Percentiles rank a stretch among this genome's conserved stretches.
Conservation (phyloP, 2,797 vertebrate genomes). For the Sternotherus odoratus region DNA sequence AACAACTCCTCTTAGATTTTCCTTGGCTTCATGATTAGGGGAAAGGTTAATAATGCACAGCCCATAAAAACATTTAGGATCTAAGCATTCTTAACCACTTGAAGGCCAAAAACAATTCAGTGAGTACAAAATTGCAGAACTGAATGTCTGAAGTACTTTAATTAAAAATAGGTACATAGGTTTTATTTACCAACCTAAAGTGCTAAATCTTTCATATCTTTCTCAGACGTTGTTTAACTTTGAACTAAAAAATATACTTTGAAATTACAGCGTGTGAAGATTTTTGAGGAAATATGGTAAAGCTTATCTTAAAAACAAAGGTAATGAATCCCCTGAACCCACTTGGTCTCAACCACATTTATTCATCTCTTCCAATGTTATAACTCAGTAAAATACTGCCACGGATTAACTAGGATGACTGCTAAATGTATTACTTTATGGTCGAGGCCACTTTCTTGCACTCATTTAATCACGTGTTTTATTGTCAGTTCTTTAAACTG, state of each 20-base stretch:
- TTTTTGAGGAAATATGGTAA: constrained; percentile 78
- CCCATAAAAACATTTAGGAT: background rate
- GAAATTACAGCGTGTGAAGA: constrained; percentile 60
- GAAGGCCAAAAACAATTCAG: background rate
- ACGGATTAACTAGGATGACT: constrained; percentile 43
- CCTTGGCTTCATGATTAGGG: background rate
- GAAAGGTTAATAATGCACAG: background rate
- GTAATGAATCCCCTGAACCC: constrained; percentile 38
- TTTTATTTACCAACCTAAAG: constrained; percentile 32
- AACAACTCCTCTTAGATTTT: background rate
- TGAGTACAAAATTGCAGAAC: background rate
- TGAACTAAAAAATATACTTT: constrained; percentile 42
- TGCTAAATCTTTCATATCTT: constrained; percentile 50
- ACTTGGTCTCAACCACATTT: constrained; percentile 18
- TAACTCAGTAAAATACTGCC: constrained; percentile 58
- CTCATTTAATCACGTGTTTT: constrained; percentile 72
- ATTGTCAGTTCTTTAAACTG: constrained; percentile 70
- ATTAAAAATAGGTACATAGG: constrained; percentile 32
- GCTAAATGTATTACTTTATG: constrained; percentile 62
- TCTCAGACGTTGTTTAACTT: constrained; percentile 64
- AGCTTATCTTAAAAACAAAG: constrained; percentile 46
- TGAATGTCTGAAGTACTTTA: constrained; percentile 14
- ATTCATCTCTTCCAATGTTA: constrained; percentile 38
- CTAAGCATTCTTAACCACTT: background rate
- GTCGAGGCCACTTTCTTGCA: constrained; percentile 31